Evolutionary conservation across 30 jellyfish, hydroid and myxozoan species (phyloP).

Genomic region (Chironex yamaguchii): DNA sequence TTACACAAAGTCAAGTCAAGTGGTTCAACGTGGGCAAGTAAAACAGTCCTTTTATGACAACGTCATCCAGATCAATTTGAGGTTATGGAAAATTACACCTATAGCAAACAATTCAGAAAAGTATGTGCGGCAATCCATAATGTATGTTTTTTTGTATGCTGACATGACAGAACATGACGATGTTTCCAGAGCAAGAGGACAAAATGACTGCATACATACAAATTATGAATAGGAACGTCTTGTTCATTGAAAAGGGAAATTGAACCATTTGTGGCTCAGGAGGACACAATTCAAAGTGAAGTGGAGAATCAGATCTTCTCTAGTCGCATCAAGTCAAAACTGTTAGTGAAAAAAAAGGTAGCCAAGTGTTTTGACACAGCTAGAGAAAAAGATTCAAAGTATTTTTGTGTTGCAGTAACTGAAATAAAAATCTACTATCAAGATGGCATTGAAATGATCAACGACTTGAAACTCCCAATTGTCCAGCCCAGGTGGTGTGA

Average conservation of each 20-base stretch:
- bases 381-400: no score
- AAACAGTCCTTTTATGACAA: conserved; percentile 12
- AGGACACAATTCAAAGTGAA: no score
- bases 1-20: background rate
- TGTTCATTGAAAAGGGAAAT: background rate
- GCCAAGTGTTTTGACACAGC: no score
- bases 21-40: background rate
- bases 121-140: conserved; percentile 14
- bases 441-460: background rate
- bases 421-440: conserved; percentile 3
- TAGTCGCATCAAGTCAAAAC: no score
- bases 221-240: conserved; percentile 2
- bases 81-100: background rate
- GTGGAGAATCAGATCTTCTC: no score
- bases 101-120: background rate
- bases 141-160: conserved; percentile 27
- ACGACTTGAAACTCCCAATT: conserved; percentile 23
- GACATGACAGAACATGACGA: conserved; percentile 28
- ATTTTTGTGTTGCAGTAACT: conserved; percentile 1
- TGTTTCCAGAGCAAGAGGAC: background rate
- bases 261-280: no score
- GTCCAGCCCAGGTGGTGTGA: conserved; percentile 29
- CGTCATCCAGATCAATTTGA: background rate
- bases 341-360: no score
- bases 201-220: background rate